Percentiles rank a stretch among this genome's conserved stretches.
Evolutionary conservation across 2,113 vertebrate genomes (phyloP).

Genomic region (Toxostoma redivivum): DNA sequence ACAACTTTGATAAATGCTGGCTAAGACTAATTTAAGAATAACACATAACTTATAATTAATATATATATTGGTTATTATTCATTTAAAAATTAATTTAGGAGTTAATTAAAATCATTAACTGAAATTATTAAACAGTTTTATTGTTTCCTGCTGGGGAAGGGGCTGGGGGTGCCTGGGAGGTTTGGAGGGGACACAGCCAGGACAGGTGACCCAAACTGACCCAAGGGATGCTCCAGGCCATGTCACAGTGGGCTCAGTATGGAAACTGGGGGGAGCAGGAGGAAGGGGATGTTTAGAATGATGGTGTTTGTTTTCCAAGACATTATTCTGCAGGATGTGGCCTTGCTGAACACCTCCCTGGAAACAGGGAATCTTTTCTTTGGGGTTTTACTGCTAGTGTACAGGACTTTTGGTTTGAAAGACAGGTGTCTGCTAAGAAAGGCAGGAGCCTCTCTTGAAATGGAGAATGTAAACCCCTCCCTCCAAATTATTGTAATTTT

Average conservation of each 20-base stretch:
- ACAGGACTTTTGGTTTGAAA: too few relatives aligned
- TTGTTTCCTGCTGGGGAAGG: neutral
- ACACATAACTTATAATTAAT: neutral
- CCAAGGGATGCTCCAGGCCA: neutral
- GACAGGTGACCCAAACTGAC: neutral
- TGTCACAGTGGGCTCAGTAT: rapidly evolving
- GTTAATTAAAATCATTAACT: neutral
- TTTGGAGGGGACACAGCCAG: neutral
- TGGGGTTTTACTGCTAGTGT: too few relatives aligned
- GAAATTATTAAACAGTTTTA: neutral
- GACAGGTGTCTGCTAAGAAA: too few relatives aligned
- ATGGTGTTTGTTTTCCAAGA: neutral
- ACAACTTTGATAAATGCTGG: neutral
- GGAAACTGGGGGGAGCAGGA: too few relatives aligned
- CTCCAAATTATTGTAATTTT: too few relatives aligned
- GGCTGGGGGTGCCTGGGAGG: neutral
- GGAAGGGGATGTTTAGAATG: neutral
- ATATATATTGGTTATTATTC: neutral
- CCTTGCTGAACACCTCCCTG: neutral
- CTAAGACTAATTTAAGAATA: neutral
- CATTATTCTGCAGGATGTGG: neutral
- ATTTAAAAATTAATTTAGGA: neutral
- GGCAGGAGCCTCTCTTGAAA: too few relatives aligned
- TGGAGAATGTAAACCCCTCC: too few relatives aligned
- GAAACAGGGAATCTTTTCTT: neutral